Conservation (phyloP, 2,888 invertebrate genomes). For the Candidula unifasciata region DNA sequence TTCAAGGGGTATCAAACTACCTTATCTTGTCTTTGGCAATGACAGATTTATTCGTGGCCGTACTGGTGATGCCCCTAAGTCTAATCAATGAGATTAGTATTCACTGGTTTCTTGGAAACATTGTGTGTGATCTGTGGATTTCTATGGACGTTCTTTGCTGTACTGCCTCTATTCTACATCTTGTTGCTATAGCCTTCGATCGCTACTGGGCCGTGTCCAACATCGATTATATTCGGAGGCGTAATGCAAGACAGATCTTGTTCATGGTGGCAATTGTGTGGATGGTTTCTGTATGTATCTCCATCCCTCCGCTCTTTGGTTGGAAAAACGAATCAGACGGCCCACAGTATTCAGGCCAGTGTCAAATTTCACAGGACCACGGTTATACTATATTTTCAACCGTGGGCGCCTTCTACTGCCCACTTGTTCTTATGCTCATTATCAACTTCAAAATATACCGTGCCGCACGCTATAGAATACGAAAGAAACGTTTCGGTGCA, state of each 20-base stretch:
- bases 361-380: slow-evolving; percentile 92
- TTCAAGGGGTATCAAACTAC: slow-evolving; percentile 97
- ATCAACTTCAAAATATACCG: slow-evolving; percentile 98
- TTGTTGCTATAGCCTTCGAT: slow-evolving; percentile 97
- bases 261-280: slow-evolving; percentile 94
- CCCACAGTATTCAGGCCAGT: slow-evolving; percentile 80
- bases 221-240: slow-evolving; percentile 95
- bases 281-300: slow-evolving; percentile 93
- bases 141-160: slow-evolving; percentile 97
- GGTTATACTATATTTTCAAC: slow-evolving; percentile 96
- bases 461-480: slow-evolving; percentile 91
- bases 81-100: slow-evolving; percentile 78
- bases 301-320: slow-evolving; percentile 92
- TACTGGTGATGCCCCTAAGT: slow-evolving; percentile 83
- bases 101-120: slow-evolving; percentile 91
- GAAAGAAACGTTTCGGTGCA: slow-evolving; percentile 78
- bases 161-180: slow-evolving; percentile 96
- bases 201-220: slow-evolving; percentile 99
- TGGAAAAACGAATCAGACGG: slow-evolving; percentile 69
- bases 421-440: slow-evolving; percentile 93
- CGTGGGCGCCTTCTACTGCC: slow-evolving; percentile 97
- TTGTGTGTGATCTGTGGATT: slow-evolving; percentile 95
- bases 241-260: slow-evolving; percentile 87
- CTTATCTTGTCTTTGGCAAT: slow-evolving; percentile 96
- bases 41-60: slow-evolving; percentile 97